Evolutionary conservation across 2,113 vertebrate genomes (phyloP), one percentile per base, ranked within the genome.

Genomic region (Pelvicachromis taeniatus): DNA sequence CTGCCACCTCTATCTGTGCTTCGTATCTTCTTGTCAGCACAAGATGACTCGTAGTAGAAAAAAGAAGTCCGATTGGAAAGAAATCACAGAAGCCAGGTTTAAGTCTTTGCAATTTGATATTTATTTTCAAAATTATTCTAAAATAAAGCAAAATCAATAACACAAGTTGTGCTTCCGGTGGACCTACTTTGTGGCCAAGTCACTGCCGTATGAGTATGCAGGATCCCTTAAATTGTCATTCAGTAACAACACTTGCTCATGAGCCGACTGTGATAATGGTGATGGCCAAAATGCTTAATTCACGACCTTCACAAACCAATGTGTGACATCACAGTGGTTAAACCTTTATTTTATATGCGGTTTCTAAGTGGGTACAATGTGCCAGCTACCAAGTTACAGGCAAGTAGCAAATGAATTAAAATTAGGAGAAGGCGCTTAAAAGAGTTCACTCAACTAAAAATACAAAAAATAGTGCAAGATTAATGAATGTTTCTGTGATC

Each of bases 41-140:
- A 16, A 23, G 14, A 42, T 42, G 3, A 70, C 40, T 26, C 9
- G 13, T 17, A 3, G 40, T 48, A 26, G 40, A 16, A 70, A 48
- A 48, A 48, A 23, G 12, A 68, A 73, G 40, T 48, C 65, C 11
- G 65, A 29, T 70, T 23, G n/a, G 23, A 5, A 29, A 48, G 4
- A 17, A 26, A 17, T 70, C 21, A 11, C n/a, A 2, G 14, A 23
- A 23, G 2, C n/a, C 35, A 42, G n/a, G 7, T 10, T 63, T n/a
- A 63, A 21, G 17, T 73, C 42, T 50, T 48, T 70, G 42, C 23
- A 73, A 31, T 73, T 75, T 33, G 70, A 75, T 5, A 33, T 75
- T 75, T 75, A 52, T 52, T 52, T 31, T 48, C 59, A 63, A 38
- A 13, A 38, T 63, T 38, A 63, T 38, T 63, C 59, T 38, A 63